phyloP scores from a whole-genome alignment of 2,888 invertebrate species.

The Crossocerus cetratus region DNA sequence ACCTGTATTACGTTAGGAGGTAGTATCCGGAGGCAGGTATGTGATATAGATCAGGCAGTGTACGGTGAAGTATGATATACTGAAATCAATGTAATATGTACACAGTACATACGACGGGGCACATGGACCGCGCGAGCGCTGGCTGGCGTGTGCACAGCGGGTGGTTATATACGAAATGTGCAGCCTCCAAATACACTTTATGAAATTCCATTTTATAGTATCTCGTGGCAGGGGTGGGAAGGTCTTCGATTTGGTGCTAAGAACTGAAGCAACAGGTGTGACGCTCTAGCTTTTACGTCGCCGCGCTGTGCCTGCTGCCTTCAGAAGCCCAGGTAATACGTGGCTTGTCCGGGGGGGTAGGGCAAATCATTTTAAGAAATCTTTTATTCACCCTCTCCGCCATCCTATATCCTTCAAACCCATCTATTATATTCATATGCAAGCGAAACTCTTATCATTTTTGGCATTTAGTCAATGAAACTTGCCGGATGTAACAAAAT shows the following conservation, averaged over 20 bases:
- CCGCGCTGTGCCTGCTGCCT: conserved; percentile 32
- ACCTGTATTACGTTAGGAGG: too few species aligned
- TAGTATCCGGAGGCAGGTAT: too few species aligned
- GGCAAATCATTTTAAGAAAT: conserved; percentile 65
- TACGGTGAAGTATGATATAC: neutral
- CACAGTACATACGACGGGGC: neutral
- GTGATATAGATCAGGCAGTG: too few species aligned
- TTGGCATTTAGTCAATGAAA: too few species aligned
- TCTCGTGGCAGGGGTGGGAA: conserved; percentile 52
- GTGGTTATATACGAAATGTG: conserved; percentile 37
- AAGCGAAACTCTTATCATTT: neutral
- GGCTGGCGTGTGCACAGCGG: conserved; percentile 7
- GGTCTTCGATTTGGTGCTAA: conserved; percentile 74
- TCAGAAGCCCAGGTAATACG: conserved; percentile 73
- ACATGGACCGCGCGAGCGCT: too few species aligned
- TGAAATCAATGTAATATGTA: neutral
- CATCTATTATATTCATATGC: conserved; percentile 17
- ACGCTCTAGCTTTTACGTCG: conserved; percentile 62
- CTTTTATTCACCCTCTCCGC: conserved; percentile 57
- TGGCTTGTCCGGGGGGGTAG: conserved; percentile 52
- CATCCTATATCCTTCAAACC: conserved; percentile 19
- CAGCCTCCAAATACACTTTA: conserved; percentile 60
- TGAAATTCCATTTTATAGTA: conserved; percentile 65
- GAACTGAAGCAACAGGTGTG: conserved; percentile 76
- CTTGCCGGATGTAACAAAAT: too few species aligned